Evolutionary conservation across 64 coral and sea anemone species (phyloP), one percentile per base, ranked within the genome.

Genomic region (Catalaphyllia jardinei): DNA sequence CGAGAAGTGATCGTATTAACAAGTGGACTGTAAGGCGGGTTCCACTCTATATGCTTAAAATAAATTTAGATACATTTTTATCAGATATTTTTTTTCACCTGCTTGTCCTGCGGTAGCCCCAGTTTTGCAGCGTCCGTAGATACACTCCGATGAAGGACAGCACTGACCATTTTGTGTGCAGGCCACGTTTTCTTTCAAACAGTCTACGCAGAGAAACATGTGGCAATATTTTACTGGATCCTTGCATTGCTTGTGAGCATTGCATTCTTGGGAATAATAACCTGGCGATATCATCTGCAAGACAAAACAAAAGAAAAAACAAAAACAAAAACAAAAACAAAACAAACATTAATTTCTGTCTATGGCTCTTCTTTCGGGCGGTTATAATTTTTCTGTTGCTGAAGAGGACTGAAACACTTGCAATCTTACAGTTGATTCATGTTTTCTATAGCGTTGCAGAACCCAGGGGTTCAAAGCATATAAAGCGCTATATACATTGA

Each of bases 151-250:
- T 24, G 76, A 60, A 73, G 93, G 93, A 85, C 96, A 98, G 16
- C 96, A 98, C 91, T 98, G 96, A 69, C 96, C 96, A 78, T 98
- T 98, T 29, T 98, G 96, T 29, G 96, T 98, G 77, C 96, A 98
- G n/a, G 96, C 96, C 0, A 98, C 96, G 31, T 98, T 98, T 87
- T 98, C 96, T 74, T 98, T 98, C 31, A 98, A 86, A 73, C 96
- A 98, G 73, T 98, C 96, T 27, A 98, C 96, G 20, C 96, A 98
- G 31, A 98, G 76, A 71, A 98, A 98, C 96, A 98, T 98, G 63
- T 98, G 96, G 24, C 96, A 98, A 52, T 98, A 98, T 64, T 98
- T 98, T 1, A 77, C 74, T 3, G 77, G 28, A 18, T 95, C 94
- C 73, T 98, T 95, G 18, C 96, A 98, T 38, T 85, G 86, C 63